These are phyloP conservation scores for Sarcophaga caerulescens DNA, from an alignment of 2,888 invertebrate species.

Conservation along the genomic window DNA sequence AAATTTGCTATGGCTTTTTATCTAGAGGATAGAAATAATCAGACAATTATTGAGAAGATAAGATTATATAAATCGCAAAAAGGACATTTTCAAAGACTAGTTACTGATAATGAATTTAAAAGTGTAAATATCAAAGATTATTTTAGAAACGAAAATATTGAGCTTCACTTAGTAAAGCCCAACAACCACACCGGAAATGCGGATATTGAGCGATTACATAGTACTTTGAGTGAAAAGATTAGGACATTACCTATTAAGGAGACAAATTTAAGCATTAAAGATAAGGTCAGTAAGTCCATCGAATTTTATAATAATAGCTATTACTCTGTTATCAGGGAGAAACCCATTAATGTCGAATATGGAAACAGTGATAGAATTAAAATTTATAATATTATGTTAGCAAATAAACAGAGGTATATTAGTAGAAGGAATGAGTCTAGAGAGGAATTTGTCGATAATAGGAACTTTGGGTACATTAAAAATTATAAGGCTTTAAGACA, in stretches of 20 bases:
- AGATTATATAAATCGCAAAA: background rate
- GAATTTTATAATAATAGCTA: conserved; percentile 41
- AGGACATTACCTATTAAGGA: too few relatives aligned
- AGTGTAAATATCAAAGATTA: too few relatives aligned
- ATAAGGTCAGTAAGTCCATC: conserved; percentile 2
- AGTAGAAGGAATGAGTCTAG: conserved; percentile 47
- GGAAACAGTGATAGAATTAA: conserved; percentile 11
- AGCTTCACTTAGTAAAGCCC: background rate
- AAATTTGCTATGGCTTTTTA: conserved; percentile 65
- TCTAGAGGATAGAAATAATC: conserved; percentile 50
- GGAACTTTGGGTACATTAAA: too few relatives aligned
- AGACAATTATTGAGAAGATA: conserved; percentile 1
- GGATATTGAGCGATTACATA: conserved; percentile 1
- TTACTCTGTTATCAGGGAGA: conserved; percentile 18
- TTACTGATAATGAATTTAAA: conserved; percentile 3
- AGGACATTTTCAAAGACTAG: background rate
- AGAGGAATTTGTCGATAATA: too few relatives aligned
- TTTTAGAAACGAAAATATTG: background rate
- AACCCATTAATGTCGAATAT: conserved; percentile 23
- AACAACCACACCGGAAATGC: background rate
- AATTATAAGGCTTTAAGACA: too few relatives aligned
- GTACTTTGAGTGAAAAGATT: background rate
- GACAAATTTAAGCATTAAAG: background rate
- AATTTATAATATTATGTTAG: background rate
- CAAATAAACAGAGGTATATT: conserved; percentile 16